Evolutionary conservation across 2,797 vertebrate genomes (phyloP).

Genomic region (Adelosebastes latens): DNA sequence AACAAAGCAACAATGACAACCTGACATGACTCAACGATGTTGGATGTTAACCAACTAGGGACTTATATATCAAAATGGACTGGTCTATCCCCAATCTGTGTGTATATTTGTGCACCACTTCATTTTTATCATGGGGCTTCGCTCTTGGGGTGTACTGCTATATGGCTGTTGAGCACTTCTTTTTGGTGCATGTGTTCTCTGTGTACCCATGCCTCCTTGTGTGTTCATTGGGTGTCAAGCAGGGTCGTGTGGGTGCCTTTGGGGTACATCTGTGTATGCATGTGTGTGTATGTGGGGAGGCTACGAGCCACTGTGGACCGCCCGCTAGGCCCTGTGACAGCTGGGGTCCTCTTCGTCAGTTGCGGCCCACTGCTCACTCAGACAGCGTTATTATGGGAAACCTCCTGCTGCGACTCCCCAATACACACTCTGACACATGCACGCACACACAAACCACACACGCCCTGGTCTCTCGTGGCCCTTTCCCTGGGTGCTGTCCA

Average conservation of each 20-base stretch:
- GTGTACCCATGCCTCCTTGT: conserved; percentile 14
- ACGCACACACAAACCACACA: conserved; percentile 47
- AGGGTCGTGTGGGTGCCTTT: conserved; percentile 56
- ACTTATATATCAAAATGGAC: conserved; percentile 40
- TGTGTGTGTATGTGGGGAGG: conserved; percentile 42
- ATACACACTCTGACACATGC: conserved; percentile 58
- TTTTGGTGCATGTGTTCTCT: conserved; percentile 2
- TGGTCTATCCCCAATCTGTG: conserved; percentile 48
- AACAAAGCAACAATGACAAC: not conserved
- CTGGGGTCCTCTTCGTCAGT: conserved; percentile 78
- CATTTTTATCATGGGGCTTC: not conserved
- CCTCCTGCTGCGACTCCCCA: conserved; percentile 67
- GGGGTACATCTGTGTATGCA: conserved; percentile 52
- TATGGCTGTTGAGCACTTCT: not conserved
- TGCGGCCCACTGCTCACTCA: conserved; percentile 78
- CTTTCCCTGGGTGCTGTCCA: conserved; percentile 68
- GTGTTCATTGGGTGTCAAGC: conserved; percentile 51
- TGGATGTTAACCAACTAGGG: conserved; percentile 54
- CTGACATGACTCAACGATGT: not conserved
- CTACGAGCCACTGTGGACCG: conserved; percentile 58
- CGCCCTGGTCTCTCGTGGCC: conserved; percentile 53
- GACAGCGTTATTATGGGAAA: conserved; percentile 79
- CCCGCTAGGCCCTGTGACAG: conserved; percentile 74
- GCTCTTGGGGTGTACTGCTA: not conserved
- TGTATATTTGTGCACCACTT: not conserved